Base-by-base conservation (phyloP, 1,140 invertebrate genomes). In the Leptinotarsa defecta region DNA sequence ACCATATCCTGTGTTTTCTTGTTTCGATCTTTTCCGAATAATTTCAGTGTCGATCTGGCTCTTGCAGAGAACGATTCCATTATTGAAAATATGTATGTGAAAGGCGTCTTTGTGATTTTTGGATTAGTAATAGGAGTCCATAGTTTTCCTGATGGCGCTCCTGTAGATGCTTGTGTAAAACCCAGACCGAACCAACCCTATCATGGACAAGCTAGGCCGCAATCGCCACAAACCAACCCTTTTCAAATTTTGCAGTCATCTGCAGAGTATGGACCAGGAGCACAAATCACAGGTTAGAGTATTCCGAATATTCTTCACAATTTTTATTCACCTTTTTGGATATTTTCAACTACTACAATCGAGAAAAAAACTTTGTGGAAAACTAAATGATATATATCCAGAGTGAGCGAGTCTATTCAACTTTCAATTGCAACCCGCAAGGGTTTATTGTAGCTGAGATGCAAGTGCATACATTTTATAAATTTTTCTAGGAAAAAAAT, bases 121-220 rank as follows among this genome's bases (percentile, higher is more conserved):
- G 24, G 71, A 34, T 67, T 79, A 49, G 63, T 78, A 13, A 62
- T 77, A 13, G 65, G 77, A 48, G 83, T 78, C 15, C 34, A 68
- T 13, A 88, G 83, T 48, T 94, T 94, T 80, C 93, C 92, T 0
- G 92, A 94, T 79, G 93, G 93, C 13, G 92, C 91, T 4, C 93
- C 93, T 0, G 89, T 93, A 13, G 93, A 94, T 82, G 90, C 91
- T 22, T 94, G 93, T 81, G 92, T 94, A 0, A 93, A 93, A 80
- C 88, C 90, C 22, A 87, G 89, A 24, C 88, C 90, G 1, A 94
- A 93, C 86, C 91, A 92, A 79, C 93, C 92, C 0, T 91, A 94
- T 84, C 93, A 94, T 78, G 91, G 92, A 43, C 88, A 91, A 77
- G 89, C 91, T 15, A 85, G 89, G 22, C 86, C 91, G 1, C 91